Evolutionary conservation across 2,888 invertebrate genomes (phyloP), one percentile per base, ranked within the genome.

Genomic region (Polyploca ridens): DNA sequence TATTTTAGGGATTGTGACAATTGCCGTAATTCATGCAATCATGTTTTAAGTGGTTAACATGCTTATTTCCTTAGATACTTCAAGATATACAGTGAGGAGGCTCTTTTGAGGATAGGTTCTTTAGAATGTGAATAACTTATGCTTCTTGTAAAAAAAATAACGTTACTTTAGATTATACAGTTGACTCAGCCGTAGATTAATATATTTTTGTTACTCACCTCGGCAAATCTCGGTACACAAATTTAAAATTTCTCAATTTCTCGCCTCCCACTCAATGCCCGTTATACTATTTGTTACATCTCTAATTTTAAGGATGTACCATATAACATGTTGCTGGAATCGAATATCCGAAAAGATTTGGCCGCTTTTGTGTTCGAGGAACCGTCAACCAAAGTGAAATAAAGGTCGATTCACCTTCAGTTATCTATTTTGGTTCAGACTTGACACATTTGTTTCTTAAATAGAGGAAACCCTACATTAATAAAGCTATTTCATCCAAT

Each of bases 191-290:
- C 54, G 54, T 54, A 16, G 19, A 54, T 19, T 54, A 7, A 54
- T 54, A 54, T 54, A 54, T 54, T 54, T 44, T 41, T 19, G 13
- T 19, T 61, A 61, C 44, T 44, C 61, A 27, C 61, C 41, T 54
- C 54, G 54, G 41, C 11, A 27, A 35, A 61, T 5, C 41, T 41
- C 61, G 0, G 41, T 61, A 38, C 35, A 60, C 38, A 38, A 60
- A 60, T 60, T 35, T 60, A 44, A 44, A 41, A 41, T 61, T 61
- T 61, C 61, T 41, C 61, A 61, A 61, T 61, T 4, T 61, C 27
- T 7, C 16, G 19, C 16, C 61, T 13, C 61, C 61, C 61, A 61
- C 61, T 61, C 61, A 5, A 13, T 27, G 16, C 27, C 59, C 59
- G 59, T 35, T 54, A 35, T 38, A 14, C n/a, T 60, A 38, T 60